These are phyloP conservation scores for western clawed frog (Xenopus tropicalis) DNA, from an alignment of 2,113 vertebrate species.

Conservation along the genomic window UCB_Xtro_10.0 CM004448.2:99905501-99906000, in stretches of 20 bases:
- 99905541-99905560: conserved; percentile 88
- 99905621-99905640: conserved; percentile 98
- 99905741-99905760: conserved; percentile 69
- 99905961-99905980: too few relatives aligned
- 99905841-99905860: not conserved
- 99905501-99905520: conserved; percentile 74
- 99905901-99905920: not conserved
- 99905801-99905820: conserved; percentile 27
- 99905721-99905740: conserved; percentile 77
- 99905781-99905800: conserved; percentile 37
- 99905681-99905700: conserved; percentile 94
- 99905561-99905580: conserved; percentile 93
- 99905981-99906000: not conserved
- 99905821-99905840: not conserved
- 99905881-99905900: not conserved
- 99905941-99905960: not conserved
- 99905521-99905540: conserved; percentile 75
- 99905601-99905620: conserved; percentile 99
- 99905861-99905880: not conserved
- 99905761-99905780: conserved; percentile 53
- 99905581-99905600: conserved; percentile 97
- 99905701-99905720: conserved; percentile 83
- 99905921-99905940: not conserved
- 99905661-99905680: conserved; percentile 94
- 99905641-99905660: conserved; percentile 93